Conservation (phyloP, 2,888 invertebrate species). For the Lamproptera curius region DNA sequence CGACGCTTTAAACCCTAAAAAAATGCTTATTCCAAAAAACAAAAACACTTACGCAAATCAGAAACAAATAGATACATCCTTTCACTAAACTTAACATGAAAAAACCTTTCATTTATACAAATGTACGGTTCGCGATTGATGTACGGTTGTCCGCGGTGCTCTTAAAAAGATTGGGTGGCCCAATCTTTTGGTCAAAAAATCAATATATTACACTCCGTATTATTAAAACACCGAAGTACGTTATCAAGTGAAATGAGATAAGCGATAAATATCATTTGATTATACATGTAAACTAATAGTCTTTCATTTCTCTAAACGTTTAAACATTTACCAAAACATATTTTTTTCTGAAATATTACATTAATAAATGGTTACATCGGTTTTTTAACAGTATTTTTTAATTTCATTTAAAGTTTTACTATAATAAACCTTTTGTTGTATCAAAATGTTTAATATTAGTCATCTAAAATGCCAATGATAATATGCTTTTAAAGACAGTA, state of each 20-base stretch:
- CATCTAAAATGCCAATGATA: no score
- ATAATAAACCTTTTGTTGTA: no score
- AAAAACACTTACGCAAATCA: neutral
- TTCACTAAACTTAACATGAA: neutral
- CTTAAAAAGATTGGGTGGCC: slow-evolving; percentile 14
- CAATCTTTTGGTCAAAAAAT: slow-evolving; percentile 7
- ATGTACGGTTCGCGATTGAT: slow-evolving; percentile 3
- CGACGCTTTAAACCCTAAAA: no score
- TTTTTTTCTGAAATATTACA: no score
- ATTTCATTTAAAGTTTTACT: neutral
- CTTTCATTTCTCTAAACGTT: no score
- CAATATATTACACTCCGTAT: neutral
- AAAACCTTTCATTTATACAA: slow-evolving; percentile 2
- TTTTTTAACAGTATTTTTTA: neutral
- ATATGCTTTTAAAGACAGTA: no score
- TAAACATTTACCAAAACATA: no score
- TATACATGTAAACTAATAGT: no score
- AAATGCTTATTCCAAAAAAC: neutral
- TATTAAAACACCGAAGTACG: neutral
- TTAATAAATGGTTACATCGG: neutral
- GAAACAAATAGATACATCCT: neutral
- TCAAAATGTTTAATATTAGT: no score
- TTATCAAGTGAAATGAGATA: no score
- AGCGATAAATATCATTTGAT: no score
- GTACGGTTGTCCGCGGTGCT: slow-evolving; percentile 1